Conservation (phyloP, 2,113 vertebrate genomes). For the Crotophaga sulcirostris region DNA sequence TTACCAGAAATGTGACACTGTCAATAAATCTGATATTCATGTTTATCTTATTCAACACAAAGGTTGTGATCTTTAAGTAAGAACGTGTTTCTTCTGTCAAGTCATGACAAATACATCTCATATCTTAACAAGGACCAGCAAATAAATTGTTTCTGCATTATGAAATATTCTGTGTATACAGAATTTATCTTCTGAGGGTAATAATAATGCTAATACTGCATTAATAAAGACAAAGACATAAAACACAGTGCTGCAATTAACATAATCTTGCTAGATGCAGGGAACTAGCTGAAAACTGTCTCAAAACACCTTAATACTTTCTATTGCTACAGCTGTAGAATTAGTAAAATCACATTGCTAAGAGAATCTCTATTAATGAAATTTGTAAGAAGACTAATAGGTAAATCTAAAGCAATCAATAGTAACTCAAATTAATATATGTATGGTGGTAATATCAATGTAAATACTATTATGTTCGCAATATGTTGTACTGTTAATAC, state of each 20-base stretch:
- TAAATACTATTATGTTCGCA: not conserved
- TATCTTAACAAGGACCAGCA: slow-evolving; percentile 4
- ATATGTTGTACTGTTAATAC: not conserved
- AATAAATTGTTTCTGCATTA: slow-evolving; percentile 34
- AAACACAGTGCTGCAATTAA: slow-evolving; percentile 32
- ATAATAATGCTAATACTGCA: slow-evolving; percentile 41
- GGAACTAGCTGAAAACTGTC: slow-evolving; percentile 55
- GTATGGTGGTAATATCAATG: not conserved
- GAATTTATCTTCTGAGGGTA: slow-evolving; percentile 41
- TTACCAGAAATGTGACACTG: not conserved
- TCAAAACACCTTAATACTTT: slow-evolving; percentile 51
- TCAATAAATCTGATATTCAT: slow-evolving; percentile 7
- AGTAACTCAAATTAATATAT: slow-evolving; percentile 53
- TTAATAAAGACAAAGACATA: slow-evolving; percentile 62
- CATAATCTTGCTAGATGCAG: slow-evolving; percentile 14
- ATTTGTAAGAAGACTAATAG: slow-evolving; percentile 62
- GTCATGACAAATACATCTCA: slow-evolving; percentile 11
- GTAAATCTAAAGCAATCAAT: slow-evolving; percentile 61
- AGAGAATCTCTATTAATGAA: slow-evolving; percentile 39
- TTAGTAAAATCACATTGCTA: slow-evolving; percentile 38
- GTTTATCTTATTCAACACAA: slow-evolving; percentile 28
- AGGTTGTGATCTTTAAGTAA: slow-evolving; percentile 16
- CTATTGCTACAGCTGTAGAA: slow-evolving; percentile 44
- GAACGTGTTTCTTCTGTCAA: slow-evolving; percentile 28
- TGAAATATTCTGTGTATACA: not conserved